These are phyloP conservation scores for Sapayoa aenigma DNA, from an alignment of 2,113 vertebrate species.

Conservation along the genomic window DNA sequence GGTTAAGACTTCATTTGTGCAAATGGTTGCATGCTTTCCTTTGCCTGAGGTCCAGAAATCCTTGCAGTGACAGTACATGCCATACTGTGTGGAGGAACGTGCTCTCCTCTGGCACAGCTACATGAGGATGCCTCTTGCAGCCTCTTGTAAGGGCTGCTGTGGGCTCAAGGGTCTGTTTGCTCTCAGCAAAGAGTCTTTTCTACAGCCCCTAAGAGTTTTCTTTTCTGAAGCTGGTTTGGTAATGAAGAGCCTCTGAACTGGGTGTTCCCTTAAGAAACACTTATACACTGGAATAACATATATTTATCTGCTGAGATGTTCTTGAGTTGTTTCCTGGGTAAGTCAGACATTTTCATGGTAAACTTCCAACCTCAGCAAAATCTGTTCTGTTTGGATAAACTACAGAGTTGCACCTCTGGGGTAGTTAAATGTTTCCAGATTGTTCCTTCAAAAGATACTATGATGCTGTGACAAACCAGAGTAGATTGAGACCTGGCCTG, in stretches of 20 bases:
- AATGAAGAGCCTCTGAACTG: neutral
- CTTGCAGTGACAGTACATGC: neutral
- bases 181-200: neutral
- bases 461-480: neutral
- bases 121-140: neutral
- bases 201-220: neutral
- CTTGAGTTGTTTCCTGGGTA: slow-evolving; percentile 10
- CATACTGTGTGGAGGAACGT: rapidly evolving
- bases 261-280: slow-evolving; percentile 7
- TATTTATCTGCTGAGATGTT: slow-evolving; percentile 25
- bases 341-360: neutral
- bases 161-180: neutral
- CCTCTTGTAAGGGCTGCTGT: neutral
- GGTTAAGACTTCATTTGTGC: neutral
- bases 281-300: neutral
- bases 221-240: neutral
- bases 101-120: neutral
- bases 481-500: neutral
- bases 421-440: slow-evolving; percentile 25
- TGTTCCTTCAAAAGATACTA: neutral
- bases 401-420: slow-evolving; percentile 4
- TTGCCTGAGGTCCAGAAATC: neutral
- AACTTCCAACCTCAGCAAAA: slow-evolving; percentile 39
- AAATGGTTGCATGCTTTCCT: neutral
- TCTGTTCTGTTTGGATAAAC: neutral